Conservation (phyloP, 2,113 vertebrate genomes). For the Eubucco bourcierii region DNA sequence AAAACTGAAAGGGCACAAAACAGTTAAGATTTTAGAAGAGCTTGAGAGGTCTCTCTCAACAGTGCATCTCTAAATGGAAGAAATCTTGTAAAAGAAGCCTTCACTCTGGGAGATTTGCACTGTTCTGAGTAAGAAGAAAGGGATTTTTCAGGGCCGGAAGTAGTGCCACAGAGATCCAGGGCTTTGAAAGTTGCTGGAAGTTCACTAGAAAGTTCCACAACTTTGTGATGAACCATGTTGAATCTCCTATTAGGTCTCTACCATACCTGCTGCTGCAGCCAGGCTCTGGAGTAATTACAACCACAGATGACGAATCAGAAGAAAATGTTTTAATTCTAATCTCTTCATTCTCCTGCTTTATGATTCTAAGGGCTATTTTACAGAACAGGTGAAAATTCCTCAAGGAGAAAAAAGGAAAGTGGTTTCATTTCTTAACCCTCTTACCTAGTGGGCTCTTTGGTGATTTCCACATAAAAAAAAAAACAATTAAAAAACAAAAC, state of each 20-base stretch:
- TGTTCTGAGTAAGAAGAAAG: background rate
- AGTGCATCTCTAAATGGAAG: background rate
- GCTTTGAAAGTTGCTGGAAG: background rate
- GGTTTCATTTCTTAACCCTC: background rate
- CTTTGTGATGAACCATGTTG: background rate
- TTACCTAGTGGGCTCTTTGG: background rate
- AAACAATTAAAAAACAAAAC: background rate
- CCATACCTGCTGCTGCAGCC: background rate
- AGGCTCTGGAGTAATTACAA: background rate
- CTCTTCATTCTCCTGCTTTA: background rate
- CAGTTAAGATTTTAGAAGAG: background rate
- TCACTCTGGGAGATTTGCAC: background rate
- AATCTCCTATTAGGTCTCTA: background rate
- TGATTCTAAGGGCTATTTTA: background rate
- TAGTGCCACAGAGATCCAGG: background rate
- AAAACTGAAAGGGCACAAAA: background rate
- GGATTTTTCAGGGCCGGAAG: background rate
- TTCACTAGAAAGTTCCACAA: background rate
- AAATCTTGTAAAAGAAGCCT: background rate
- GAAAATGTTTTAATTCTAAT: background rate
- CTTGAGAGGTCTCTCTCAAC: background rate
- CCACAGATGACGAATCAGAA: background rate
- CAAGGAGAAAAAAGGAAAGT: background rate
- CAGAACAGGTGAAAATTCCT: background rate
- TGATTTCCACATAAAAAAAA: background rate